A percentile compares a stretch with the other conserved stretches of the same genome.
These are phyloP conservation scores for Cerceris ruficornis DNA, from an alignment of 2,888 invertebrate species.

Conservation along the genomic window DNA sequence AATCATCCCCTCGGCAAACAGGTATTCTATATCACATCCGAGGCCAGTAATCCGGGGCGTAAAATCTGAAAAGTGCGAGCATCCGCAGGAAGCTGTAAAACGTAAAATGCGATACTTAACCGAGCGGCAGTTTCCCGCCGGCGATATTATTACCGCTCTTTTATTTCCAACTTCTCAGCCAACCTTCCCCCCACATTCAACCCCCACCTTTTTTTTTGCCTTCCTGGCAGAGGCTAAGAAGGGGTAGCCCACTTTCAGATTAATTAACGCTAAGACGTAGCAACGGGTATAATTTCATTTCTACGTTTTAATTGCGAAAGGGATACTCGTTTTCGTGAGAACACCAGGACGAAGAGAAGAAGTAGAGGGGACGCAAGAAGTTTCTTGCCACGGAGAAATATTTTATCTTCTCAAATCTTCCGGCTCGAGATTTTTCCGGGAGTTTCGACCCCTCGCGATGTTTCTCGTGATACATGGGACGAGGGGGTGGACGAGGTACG, in stretches of 20 bases:
- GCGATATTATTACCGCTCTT: conserved; percentile 30
- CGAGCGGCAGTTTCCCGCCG: conserved; percentile 12
- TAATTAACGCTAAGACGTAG: conserved; percentile 42
- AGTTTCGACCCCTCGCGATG: conserved; percentile 7
- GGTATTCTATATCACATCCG: not conserved
- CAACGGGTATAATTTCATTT: conserved; percentile 30
- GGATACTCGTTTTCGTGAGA: conserved; percentile 1
- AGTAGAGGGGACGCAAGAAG: not conserved
- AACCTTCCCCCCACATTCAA: not conserved
- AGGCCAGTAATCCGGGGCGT: not conserved
- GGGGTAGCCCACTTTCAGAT: conserved; percentile 14
- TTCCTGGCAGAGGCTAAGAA: not conserved
- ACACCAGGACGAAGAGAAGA: not conserved
- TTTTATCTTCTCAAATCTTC: conserved; percentile 10
- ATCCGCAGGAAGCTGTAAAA: conserved; percentile 7
- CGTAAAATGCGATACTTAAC: conserved; percentile 26
- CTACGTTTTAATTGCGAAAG: conserved; percentile 38
- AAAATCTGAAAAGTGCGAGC: conserved; percentile 20
- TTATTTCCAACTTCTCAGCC: conserved; percentile 17
- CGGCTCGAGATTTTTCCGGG: conserved; percentile 8
- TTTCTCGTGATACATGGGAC: conserved; percentile 20
- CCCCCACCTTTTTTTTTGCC: conserved; percentile 27
- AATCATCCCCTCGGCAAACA: not conserved
- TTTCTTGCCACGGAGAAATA: conserved; percentile 10
- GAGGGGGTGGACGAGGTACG: not conserved